Evolutionary conservation across 2,113 vertebrate species (phyloP), one percentile per base, ranked within the genome.

Genomic region (Nipponia nippon): DNA sequence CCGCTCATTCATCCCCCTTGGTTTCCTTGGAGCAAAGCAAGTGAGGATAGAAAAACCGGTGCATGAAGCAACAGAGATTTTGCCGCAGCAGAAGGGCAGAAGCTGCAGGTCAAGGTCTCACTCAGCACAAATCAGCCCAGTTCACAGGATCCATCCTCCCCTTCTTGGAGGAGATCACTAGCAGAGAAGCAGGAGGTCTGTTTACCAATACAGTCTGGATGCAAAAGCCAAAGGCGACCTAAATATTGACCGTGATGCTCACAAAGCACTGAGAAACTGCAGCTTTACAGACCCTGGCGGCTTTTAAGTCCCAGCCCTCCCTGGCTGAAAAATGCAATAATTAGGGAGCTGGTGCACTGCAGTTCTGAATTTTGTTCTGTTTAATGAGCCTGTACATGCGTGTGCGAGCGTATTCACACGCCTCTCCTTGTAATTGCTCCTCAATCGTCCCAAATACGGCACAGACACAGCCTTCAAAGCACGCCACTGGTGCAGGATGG

Each of bases 31-130:
- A 86, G 27, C 38, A n/a, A 62, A 61, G 70, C 29, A 65, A 30
- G 20, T 0, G 0, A 40, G 49, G 67, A 8, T 1, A 36, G 46
- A 46, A 34, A 29, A 59, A 19, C 4, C 11, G 0, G 10, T 3
- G 0, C 58, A 5, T 0, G 46, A 70, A 61, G n/a, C 38, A 63
- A 30, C 1, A 5, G 1, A 1, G 47, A 6, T n/a, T 49, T 61
- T 42, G 67, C 21, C 2, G 5, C 50, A 42, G 34, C 23, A n/a
- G 83, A 49, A 40, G 18, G 19, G 40, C 55, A 47, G 56, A 55
- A 87, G 10, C 40, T 9, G 19, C 44, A 50, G 77, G 46, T 36
- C 67, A 46, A 10, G 71, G 15, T 47, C 34, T 85, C 30, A 34
- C n/a, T 34, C 26, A 19, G 70, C 36, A 46, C 56, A 34, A 18